Conservation (phyloP, 2,113 vertebrate species). For the Periophthalmodon schlosseri region DNA sequence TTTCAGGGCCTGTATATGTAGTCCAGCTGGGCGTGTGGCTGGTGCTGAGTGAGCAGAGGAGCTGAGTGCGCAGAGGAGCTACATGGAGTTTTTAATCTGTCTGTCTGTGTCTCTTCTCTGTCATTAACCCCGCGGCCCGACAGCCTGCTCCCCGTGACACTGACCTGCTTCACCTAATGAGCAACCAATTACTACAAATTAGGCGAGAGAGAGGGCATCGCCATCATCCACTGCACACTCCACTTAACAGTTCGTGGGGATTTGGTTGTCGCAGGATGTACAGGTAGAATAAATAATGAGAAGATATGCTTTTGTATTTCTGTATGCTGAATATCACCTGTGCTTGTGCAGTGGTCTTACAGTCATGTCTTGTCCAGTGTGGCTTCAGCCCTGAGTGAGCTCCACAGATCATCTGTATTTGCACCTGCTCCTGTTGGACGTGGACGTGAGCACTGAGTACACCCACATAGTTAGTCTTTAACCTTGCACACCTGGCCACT, state of each 20-base stretch:
- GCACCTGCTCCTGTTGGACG: conserved; percentile 56
- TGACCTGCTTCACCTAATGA: conserved; percentile 78
- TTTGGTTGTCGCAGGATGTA: conserved; percentile 46
- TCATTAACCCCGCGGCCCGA: conserved; percentile 78
- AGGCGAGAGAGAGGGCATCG: conserved; percentile 70
- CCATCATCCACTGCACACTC: conserved; percentile 62
- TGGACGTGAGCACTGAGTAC: conserved; percentile 36
- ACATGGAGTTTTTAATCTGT: conserved; percentile 67
- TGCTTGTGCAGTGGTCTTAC: conserved; percentile 39
- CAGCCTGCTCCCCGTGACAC: conserved; percentile 75
- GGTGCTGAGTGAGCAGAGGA: conserved; percentile 41
- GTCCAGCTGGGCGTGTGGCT: conserved; percentile 53
- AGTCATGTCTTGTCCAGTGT: conserved; percentile 38
- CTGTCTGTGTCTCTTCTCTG: conserved; percentile 70
- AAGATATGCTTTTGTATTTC: conserved; percentile 45
- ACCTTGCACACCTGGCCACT: conserved; percentile 75
- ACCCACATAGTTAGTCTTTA: conserved; percentile 70
- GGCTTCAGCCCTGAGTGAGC: conserved; percentile 52
- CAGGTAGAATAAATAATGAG: conserved; percentile 61
- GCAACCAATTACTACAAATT: conserved; percentile 82
- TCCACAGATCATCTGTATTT: conserved; percentile 69
- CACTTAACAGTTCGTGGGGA: conserved; percentile 58
- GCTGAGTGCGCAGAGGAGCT: conserved; percentile 40
- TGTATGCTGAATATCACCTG: conserved; percentile 47
- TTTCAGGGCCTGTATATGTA: conserved; percentile 37